A percentile compares a stretch with the other conserved stretches of the same genome.
Conservation (phyloP, 1,140 invertebrate species). For the Dendrolimus kikuchii region DNA sequence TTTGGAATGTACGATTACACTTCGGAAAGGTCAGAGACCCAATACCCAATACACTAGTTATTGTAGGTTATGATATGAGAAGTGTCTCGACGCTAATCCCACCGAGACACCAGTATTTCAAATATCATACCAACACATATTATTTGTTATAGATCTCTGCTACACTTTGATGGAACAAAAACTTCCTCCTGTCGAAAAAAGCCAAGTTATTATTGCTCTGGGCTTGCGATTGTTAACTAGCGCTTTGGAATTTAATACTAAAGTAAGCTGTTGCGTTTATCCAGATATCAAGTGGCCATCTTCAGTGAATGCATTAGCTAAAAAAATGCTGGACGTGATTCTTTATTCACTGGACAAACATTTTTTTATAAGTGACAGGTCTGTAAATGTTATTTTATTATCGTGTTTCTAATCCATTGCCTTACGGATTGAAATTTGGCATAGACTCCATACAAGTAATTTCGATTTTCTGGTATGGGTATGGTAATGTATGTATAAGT, state of each 20-base stretch:
- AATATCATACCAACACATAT: neutral
- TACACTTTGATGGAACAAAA: conserved; percentile 34
- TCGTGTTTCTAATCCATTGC: neutral
- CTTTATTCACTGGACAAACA: conserved; percentile 36
- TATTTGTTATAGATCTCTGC: conserved; percentile 32
- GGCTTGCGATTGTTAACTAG: conserved; percentile 37
- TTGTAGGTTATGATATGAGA: no score
- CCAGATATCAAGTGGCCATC: conserved; percentile 39
- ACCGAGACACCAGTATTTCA: neutral
- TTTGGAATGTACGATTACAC: no score
- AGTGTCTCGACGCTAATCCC: no score
- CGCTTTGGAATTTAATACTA: conserved; percentile 10
- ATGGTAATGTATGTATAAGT: no score
- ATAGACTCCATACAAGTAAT: no score
- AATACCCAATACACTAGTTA: no score
- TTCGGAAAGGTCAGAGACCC: no score
- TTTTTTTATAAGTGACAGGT: conserved; percentile 43
- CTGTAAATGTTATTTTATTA: neutral
- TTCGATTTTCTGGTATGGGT: no score
- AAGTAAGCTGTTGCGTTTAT: conserved; percentile 37
- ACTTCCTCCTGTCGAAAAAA: conserved; percentile 36
- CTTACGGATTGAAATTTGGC: no score
- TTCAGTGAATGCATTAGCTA: conserved; percentile 21
- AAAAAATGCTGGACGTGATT: conserved; percentile 29
- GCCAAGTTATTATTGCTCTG: conserved; percentile 35